phyloP scores from a whole-genome alignment of 2,888 invertebrate genomes.

The Drosophila kuntzei region DNA sequence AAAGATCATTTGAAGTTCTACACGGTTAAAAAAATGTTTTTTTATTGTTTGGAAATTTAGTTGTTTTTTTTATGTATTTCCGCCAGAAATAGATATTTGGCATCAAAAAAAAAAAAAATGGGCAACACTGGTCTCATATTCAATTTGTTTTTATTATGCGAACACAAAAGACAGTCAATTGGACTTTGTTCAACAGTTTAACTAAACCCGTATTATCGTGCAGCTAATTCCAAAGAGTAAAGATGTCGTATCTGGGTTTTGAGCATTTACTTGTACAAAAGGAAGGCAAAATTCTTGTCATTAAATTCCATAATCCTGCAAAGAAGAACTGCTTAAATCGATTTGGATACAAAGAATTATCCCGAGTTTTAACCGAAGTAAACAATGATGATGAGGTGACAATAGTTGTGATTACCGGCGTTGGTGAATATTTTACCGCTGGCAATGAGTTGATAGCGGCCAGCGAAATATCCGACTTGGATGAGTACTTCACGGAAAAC shows the following conservation, averaged over 20 bases:
- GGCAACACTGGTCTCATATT: conserved; percentile 21
- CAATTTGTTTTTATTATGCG: neutral
- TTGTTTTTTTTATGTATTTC: no score
- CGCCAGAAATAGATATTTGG: no score
- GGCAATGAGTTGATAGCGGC: conserved; percentile 77
- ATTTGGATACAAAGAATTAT: conserved; percentile 89
- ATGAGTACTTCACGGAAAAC: conserved; percentile 75
- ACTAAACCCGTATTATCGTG: neutral
- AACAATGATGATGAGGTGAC: conserved; percentile 89
- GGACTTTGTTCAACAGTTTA: conserved; percentile 40
- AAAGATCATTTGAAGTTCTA: no score
- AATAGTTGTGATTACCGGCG: conserved; percentile 90
- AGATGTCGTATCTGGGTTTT: conserved; percentile 70
- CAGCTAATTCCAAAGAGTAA: neutral
- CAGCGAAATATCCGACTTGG: conserved; percentile 34
- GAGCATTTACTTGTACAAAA: conserved; percentile 77
- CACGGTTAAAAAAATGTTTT: no score
- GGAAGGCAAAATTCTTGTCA: conserved; percentile 87
- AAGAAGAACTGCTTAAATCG: conserved; percentile 92
- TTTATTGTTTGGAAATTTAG: no score
- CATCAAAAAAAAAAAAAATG: no score
- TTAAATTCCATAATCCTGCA: conserved; percentile 91
- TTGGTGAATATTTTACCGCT: conserved; percentile 81
- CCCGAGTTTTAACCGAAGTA: conserved; percentile 89
- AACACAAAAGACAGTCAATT: conserved; percentile 3